These are phyloP conservation scores for Taenioides sp. DNA, from an alignment of 2,797 vertebrate species.

Conservation along the genomic window DNA sequence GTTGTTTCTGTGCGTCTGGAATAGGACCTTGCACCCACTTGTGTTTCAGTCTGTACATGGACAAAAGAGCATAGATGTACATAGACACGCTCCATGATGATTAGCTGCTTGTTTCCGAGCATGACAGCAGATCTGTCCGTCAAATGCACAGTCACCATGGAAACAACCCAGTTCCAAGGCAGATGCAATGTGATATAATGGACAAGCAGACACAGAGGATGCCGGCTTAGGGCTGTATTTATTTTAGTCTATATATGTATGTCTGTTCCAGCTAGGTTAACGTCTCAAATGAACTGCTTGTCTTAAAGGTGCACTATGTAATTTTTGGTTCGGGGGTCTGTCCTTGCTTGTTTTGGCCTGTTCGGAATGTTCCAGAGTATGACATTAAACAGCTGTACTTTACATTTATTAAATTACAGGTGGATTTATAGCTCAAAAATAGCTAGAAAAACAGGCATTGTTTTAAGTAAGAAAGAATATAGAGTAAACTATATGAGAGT, in stretches of 20 bases:
- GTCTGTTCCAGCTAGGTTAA: constrained; percentile 44
- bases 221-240: constrained; percentile 56
- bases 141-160: constrained; percentile 70
- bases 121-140: constrained; percentile 63
- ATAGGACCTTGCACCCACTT: constrained; percentile 13
- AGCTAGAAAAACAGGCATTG: too few relatives aligned
- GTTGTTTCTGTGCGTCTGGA: constrained; percentile 22
- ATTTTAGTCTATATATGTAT: constrained; percentile 41
- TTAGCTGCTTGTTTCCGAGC: constrained; percentile 23
- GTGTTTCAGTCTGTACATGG: neutral
- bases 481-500: too few relatives aligned
- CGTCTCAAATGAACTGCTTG: constrained; percentile 27
- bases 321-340: too few relatives aligned
- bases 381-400: too few relatives aligned
- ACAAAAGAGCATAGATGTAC: constrained; percentile 6
- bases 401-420: too few relatives aligned
- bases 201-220: constrained; percentile 56
- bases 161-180: constrained; percentile 76
- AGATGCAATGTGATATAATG: constrained; percentile 48
- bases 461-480: constrained; percentile 4
- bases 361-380: too few relatives aligned
- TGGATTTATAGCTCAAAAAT: too few relatives aligned
- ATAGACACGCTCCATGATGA: constrained; percentile 17
- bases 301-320: too few relatives aligned
- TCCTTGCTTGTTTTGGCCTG: too few relatives aligned